Base-by-base conservation (phyloP, 2,113 vertebrate species). In the Urocynchramus pylzowi region DNA sequence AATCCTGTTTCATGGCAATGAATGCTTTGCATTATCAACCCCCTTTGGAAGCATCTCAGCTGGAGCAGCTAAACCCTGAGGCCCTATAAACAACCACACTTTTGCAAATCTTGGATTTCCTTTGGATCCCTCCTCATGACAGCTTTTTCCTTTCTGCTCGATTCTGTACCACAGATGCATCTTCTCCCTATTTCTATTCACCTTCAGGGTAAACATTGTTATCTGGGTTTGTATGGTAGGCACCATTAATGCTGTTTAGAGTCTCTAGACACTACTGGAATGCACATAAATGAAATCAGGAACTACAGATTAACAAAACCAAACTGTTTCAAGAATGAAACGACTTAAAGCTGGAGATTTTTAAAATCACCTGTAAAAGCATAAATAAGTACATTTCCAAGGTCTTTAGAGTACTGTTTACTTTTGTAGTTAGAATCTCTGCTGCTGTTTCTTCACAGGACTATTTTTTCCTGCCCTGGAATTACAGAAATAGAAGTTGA, bases 1-100 rank as follows among this genome's bases (percentile, higher is more conserved):
- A 92, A 93, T 88, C 71, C 42, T 88, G 54, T 26, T 95, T 93
- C 84, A 87, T 63, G 47, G 73, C 86, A 92, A 75, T 30, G 73
- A 96, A 68, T 92, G 73, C 57, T 93, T 77, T 11, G 1, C 41
- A 89, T 90, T 96, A 92, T 87, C 73, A 89, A 42, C 23, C 37
- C 52, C 33, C 37, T 86, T 84, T 87, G 80, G 96, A 94, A 82
- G 49, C 65, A 81, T 91, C 84, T 93, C 93, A 92, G 79, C 83
- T 90, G 76, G 37, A 94, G 68, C 41, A 89, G 71, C 69, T 90
- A 57, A 93, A 82, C 76, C 95, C 86, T n/a, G n/a, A 95, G 89
- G 93, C 84, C 77, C 53, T 89, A 53, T 87, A 93, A 95, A 94
- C 87, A 95, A 69, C 57, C 47, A 79, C 77, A 68, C 42, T 93